phyloP scores from a whole-genome alignment of 2,113 vertebrate genomes.

The Nothocercus julius region DNA sequence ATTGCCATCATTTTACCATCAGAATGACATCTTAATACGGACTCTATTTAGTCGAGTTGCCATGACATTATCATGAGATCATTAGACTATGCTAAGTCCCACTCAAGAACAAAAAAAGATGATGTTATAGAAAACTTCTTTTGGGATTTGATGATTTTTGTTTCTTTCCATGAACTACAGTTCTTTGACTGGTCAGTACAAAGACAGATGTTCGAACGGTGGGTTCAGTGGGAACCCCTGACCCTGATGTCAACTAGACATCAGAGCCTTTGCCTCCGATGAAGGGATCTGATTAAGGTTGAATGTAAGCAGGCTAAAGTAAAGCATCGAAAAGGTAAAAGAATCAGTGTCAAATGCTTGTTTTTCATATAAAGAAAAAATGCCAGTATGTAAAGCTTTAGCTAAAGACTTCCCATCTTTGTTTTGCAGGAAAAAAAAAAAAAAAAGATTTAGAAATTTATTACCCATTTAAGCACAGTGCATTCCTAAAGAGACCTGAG shows the following conservation, averaged over 20 bases:
- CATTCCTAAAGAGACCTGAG: neutral
- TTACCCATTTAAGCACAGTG: neutral
- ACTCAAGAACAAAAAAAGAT: slow-evolving; percentile 10
- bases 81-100: slow-evolving; percentile 55
- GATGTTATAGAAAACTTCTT: slow-evolving; percentile 19
- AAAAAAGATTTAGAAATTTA: neutral
- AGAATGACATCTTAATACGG: slow-evolving; percentile 74
- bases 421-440: neutral
- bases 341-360: neutral
- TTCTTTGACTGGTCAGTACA: neutral
- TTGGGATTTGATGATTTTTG: slow-evolving; percentile 26
- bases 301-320: neutral
- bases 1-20: slow-evolving; percentile 69
- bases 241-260: neutral
- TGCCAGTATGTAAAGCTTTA: neutral
- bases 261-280: neutral
- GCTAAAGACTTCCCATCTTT: neutral
- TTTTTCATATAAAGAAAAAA: neutral
- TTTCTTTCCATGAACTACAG: neutral
- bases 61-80: slow-evolving; percentile 64
- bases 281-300: neutral
- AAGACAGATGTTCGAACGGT: neutral
- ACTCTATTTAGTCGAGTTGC: slow-evolving; percentile 48
- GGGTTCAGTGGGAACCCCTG: neutral
- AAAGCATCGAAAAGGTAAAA: neutral